Evolutionary conservation across 2,113 vertebrate genomes (phyloP).

Genomic region (Protomyctophum bolini): DNA sequence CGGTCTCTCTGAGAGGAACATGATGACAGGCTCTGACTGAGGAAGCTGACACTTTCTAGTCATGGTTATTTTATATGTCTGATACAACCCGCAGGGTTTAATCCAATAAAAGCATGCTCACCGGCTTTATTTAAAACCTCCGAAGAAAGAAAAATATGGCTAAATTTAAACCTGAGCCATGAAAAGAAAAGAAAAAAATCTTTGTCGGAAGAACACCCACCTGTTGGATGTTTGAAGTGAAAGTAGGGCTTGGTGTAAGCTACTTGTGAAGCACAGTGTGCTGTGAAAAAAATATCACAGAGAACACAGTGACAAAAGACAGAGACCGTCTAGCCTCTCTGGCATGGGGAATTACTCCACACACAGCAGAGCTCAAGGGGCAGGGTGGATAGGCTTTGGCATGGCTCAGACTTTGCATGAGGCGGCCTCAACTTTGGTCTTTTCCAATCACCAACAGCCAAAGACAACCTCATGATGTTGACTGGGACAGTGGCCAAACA

Average conservation of each 20-base stretch:
- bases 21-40: slow-evolving; percentile 29
- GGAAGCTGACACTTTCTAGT: slow-evolving; percentile 32
- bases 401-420: slow-evolving; percentile 50
- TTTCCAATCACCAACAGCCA: slow-evolving; percentile 69
- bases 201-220: slow-evolving; percentile 30
- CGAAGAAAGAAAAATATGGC: slow-evolving; percentile 10
- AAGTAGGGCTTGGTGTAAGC: slow-evolving; percentile 11
- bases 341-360: slow-evolving; percentile 57
- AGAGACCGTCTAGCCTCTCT: slow-evolving; percentile 60
- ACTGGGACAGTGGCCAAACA: slow-evolving; percentile 68
- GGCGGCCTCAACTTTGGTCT: slow-evolving; percentile 65
- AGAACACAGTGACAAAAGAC: slow-evolving; percentile 65
- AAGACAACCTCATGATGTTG: slow-evolving; percentile 73
- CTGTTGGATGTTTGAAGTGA: slow-evolving; percentile 36
- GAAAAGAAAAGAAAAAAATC: slow-evolving; percentile 2
- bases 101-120: slow-evolving; percentile 44
- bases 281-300: slow-evolving; percentile 40
- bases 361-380: slow-evolving; percentile 38
- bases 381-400: slow-evolving; percentile 63
- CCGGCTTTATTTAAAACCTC: slow-evolving; percentile 30
- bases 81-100: slow-evolving; percentile 24
- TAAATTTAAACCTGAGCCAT: slow-evolving; percentile 33
- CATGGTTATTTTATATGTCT: slow-evolving; percentile 17
- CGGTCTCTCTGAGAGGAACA: neutral
- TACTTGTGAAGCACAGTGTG: slow-evolving; percentile 5